A percentile compares a stretch with the other conserved stretches of the same genome.
Conservation (phyloP, 2,113 vertebrate genomes). For the Opisthocomus hoazin region DNA sequence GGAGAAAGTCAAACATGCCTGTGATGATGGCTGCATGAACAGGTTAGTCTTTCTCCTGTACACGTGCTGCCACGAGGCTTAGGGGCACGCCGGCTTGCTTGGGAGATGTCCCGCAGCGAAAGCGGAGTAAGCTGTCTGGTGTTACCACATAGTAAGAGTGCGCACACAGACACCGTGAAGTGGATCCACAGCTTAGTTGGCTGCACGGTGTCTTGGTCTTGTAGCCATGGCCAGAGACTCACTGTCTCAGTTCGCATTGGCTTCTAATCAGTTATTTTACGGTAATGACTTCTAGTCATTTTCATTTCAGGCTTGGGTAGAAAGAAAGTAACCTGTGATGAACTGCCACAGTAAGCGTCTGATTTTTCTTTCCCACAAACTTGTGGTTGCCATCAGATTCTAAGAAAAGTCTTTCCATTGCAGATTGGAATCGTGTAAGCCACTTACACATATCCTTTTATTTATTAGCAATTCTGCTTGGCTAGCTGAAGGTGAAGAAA, state of each 20-base stretch:
- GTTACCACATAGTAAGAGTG: neutral
- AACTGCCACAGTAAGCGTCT: constrained; percentile 35
- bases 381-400: constrained; percentile 48
- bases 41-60: neutral
- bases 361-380: constrained; percentile 22
- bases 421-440: constrained; percentile 52
- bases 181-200: neutral
- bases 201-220: neutral
- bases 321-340: neutral
- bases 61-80: neutral
- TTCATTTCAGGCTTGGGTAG: constrained; percentile 30
- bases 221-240: neutral
- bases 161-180: neutral
- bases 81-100: neutral
- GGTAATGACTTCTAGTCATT: constrained; percentile 40
- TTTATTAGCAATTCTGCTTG: constrained; percentile 31
- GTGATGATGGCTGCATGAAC: neutral
- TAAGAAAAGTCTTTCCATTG: constrained; percentile 59
- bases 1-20: neutral
- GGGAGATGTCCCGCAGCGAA: neutral
- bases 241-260: neutral
- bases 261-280: constrained; percentile 23
- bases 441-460: constrained; percentile 40
- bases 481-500: constrained; percentile 12
- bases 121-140: neutral